Base-by-base conservation (phyloP, 2,888 invertebrate genomes). In the Mallateleia sp. region DNA sequence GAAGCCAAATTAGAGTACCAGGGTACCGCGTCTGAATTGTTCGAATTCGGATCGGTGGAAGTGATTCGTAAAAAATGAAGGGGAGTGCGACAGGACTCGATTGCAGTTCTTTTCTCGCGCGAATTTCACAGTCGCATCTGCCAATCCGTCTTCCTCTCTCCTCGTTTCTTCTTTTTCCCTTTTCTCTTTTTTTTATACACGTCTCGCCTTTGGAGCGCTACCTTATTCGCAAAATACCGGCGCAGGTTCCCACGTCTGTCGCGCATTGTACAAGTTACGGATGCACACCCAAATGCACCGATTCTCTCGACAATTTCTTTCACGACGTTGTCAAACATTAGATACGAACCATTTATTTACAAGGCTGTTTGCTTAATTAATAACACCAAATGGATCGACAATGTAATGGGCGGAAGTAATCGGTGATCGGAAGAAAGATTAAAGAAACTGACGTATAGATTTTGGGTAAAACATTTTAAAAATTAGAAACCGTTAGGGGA, bases 41-140 rank as follows among this genome's bases (percentile, higher is more conserved):
- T 92, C 85, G 80, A 89, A 91, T 85, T 92, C 90, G 88, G 74
- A 87, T 86, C 86, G 34, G 89, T 91, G 93, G 90, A 92, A 92
- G 84, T 90, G 89, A 92, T 90, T 91, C 80, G 80, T 69, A 83
- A 80, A n/a, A 83, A 83, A 85, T 82, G 85, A 81, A 85, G 82
- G 82, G 83, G 88, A 84, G 87, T 72, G 69, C 20, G 72, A 42
- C 79, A 85, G 60, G 71, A 78, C 85, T 81, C 81, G 85, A 86
- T 77, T 81, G 81, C 77, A 77, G 66, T 72, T 86, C 81, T 77
- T 86, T 78, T 81, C 85, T 86, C 85, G 84, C 88, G 87, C 77
- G 72, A 88, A 82, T 87, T 87, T 79, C 74, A 87, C 84, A 78
- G 88, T 88, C 81, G 81, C 85, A 87, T 89, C 86, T 82, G 81